Percentiles rank a stretch among this genome's conserved stretches.
Conservation (phyloP, 1,140 invertebrate genomes). For the Neodiprion lecontei region DNA sequence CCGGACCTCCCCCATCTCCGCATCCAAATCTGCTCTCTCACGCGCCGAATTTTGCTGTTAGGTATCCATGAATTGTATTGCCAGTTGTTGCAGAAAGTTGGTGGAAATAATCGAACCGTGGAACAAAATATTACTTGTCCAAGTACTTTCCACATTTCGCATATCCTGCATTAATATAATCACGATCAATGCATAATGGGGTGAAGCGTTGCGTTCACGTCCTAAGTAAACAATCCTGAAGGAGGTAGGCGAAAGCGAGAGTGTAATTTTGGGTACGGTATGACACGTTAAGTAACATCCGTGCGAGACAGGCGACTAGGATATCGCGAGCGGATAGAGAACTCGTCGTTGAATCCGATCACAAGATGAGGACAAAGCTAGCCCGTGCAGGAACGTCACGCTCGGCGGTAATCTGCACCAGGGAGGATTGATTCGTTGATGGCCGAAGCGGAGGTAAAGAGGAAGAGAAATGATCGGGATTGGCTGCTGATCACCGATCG, state of each 20-base stretch:
- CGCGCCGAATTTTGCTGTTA: background rate
- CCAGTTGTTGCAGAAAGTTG: too few relatives aligned
- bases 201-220: too few relatives aligned
- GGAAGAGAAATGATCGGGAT: background rate
- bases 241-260: background rate
- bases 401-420: background rate
- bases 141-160: too few relatives aligned
- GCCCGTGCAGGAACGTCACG: background rate
- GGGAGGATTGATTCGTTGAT: constrained; percentile 7
- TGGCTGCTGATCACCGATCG: background rate
- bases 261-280: background rate
- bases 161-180: too few relatives aligned
- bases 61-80: too few relatives aligned
- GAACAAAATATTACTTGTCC: too few relatives aligned
- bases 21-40: background rate
- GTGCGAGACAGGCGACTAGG: background rate
- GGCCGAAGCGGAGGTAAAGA: background rate
- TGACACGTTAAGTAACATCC: background rate
- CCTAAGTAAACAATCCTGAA: too few relatives aligned
- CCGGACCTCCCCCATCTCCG: constrained; percentile 3
- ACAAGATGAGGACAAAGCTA: background rate
- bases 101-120: too few relatives aligned
- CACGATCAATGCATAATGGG: too few relatives aligned
- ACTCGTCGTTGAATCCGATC: background rate
- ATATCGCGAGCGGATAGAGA: background rate